These are phyloP conservation scores for Drosophila parabipectinata DNA, from an alignment of 1,140 invertebrate species.

Conservation along the genomic window DNA sequence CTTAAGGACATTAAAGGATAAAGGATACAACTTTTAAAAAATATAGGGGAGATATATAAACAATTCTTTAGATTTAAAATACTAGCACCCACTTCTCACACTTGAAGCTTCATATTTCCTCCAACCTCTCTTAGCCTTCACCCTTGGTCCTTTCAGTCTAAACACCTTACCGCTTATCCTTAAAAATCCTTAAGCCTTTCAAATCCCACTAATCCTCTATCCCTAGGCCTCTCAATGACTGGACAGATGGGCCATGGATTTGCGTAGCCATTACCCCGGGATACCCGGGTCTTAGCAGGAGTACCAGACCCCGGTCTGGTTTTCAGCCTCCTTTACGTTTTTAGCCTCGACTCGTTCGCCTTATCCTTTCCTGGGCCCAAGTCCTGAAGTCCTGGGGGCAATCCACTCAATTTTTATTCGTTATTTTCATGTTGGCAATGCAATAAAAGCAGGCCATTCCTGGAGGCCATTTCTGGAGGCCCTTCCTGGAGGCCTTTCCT, in stretches of 20 bases:
- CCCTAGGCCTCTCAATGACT: conserved; percentile 28
- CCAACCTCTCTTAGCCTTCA: too few species aligned
- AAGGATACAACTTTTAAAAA: too few species aligned
- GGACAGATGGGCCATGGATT: conserved; percentile 28
- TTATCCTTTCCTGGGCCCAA: not conserved
- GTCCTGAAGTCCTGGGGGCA: conserved; percentile 23
- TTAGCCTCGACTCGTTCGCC: not conserved
- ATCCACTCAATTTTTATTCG: conserved; percentile 77
- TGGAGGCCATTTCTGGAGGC: conserved; percentile 5
- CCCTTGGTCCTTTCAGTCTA: too few species aligned
- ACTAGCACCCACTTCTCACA: too few species aligned
- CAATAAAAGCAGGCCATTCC: conserved; percentile 39
- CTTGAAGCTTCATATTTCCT: too few species aligned
- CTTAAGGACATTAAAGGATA: too few species aligned
- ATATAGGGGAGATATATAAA: too few species aligned
- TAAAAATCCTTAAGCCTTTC: not conserved
- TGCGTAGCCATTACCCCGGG: conserved; percentile 16
- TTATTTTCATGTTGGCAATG: conserved; percentile 64
- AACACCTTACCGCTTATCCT: not conserved
- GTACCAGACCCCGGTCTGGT: too few species aligned
- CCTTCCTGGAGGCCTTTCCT: conserved; percentile 10
- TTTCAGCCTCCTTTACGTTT: not conserved
- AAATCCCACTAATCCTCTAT: conserved; percentile 14
- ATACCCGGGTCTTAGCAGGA: not conserved
- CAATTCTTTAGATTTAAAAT: too few species aligned